Conservation (phyloP, 37 sponge, comb jelly and placozoan genomes). For the Halisarca cf. caerulea region DNA sequence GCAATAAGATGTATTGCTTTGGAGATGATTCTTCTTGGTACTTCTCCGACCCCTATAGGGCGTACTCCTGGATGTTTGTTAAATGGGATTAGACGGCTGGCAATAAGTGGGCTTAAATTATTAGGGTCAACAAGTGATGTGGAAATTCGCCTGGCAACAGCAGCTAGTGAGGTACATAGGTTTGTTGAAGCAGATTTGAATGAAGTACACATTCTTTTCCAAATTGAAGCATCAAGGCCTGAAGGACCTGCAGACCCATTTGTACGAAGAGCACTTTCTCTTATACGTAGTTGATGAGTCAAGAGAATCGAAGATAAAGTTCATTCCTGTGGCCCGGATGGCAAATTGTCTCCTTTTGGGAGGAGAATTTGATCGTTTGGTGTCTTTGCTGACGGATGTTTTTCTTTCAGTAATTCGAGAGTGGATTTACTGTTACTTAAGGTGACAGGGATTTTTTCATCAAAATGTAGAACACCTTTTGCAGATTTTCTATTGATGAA, state of each 20-base stretch:
- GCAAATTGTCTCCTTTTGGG: no score
- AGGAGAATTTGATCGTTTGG: no score
- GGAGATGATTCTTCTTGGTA: background rate
- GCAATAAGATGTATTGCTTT: background rate
- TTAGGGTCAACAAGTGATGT: background rate
- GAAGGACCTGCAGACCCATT: constrained; percentile 16
- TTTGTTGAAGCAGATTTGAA: background rate
- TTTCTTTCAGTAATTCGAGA: no score
- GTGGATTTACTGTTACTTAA: no score
- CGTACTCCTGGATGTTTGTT: constrained; percentile 14
- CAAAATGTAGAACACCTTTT: no score
- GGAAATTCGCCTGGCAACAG: background rate
- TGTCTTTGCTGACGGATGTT: no score
- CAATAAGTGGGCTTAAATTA: background rate
- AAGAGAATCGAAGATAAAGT: background rate
- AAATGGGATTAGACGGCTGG: background rate
- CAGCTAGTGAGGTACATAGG: background rate
- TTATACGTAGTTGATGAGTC: background rate
- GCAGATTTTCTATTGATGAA: no score
- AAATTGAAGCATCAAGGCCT: background rate
- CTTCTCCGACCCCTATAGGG: background rate
- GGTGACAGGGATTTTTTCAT: no score
- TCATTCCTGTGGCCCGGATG: no score
- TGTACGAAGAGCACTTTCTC: background rate
- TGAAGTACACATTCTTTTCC: constrained; percentile 19